phyloP scores from a whole-genome alignment of 2,888 invertebrate genomes.

The Pyrocoelia pectoralis region DNA sequence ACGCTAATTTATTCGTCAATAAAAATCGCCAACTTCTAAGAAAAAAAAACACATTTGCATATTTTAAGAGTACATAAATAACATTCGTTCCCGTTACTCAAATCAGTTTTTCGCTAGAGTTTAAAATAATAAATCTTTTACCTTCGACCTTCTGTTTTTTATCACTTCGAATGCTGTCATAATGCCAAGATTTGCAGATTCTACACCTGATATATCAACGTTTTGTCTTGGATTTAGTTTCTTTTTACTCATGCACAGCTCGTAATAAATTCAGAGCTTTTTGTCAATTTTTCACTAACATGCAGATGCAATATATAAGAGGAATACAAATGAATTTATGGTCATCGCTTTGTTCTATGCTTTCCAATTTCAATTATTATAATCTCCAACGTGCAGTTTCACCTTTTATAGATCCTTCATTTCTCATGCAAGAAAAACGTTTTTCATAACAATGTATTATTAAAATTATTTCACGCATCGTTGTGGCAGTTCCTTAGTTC shows the following conservation, averaged over 20 bases:
- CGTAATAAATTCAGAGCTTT: background rate
- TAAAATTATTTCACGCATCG: no score
- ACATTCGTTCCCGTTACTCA: background rate
- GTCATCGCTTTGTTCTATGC: no score
- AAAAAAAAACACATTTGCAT: background rate
- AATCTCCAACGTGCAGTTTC: no score
- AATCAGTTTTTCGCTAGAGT: background rate
- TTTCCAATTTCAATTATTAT: no score
- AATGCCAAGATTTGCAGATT: constrained; percentile 1
- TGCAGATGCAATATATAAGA: no score
- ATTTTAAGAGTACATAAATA: background rate
- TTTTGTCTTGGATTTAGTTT: background rate
- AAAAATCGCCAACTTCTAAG: background rate
- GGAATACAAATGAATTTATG: no score
- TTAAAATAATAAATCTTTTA: constrained; percentile 1
- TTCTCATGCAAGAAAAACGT: no score
- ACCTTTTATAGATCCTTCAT: no score
- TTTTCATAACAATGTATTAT: no score
- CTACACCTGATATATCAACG: constrained; percentile 1
- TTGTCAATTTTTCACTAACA: background rate
- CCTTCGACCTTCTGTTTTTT: constrained; percentile 1
- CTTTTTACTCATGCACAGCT: background rate
- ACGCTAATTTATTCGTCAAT: no score
- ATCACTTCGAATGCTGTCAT: background rate
- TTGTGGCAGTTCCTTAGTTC: no score